Percentiles rank a stretch among this genome's conserved stretches.
Evolutionary conservation across 2,113 vertebrate genomes (phyloP).

Genomic region (Podarcis muralis): DNA sequence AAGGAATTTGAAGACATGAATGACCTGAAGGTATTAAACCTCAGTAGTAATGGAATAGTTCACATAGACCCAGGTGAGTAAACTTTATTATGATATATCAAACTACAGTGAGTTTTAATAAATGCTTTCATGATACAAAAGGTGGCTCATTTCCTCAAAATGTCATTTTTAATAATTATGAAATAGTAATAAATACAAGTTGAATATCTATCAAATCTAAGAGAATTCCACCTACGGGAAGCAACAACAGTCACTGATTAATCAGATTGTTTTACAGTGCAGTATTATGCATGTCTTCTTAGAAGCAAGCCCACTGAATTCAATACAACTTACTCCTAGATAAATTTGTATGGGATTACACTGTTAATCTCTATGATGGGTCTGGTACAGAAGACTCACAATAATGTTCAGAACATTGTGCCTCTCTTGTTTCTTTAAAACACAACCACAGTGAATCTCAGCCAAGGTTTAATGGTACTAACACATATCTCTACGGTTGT

Average conservation of each 20-base stretch:
- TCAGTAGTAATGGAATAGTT: conserved; percentile 88
- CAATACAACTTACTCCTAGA: background rate
- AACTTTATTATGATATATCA: background rate
- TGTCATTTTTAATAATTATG: background rate
- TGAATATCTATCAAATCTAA: background rate
- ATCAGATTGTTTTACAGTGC: background rate
- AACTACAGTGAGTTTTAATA: background rate
- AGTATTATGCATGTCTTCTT: background rate
- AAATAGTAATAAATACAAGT: background rate
- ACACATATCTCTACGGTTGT: background rate
- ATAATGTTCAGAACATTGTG: background rate
- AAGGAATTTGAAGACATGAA: conserved; percentile 89
- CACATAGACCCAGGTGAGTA: conserved; percentile 89
- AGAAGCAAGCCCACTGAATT: background rate
- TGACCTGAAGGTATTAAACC: conserved; percentile 91
- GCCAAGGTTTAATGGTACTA: background rate
- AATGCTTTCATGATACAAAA: background rate
- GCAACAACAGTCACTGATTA: background rate
- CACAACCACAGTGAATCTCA: background rate
- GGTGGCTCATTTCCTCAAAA: background rate
- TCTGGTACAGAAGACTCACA: background rate
- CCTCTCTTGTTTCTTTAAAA: background rate
- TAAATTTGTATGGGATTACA: too few species aligned
- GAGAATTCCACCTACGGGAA: background rate
- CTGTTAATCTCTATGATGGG: background rate